These are phyloP conservation scores for Varecia variegata DNA, from an alignment of 2,797 vertebrate genomes.

Conservation along the genomic window DNA sequence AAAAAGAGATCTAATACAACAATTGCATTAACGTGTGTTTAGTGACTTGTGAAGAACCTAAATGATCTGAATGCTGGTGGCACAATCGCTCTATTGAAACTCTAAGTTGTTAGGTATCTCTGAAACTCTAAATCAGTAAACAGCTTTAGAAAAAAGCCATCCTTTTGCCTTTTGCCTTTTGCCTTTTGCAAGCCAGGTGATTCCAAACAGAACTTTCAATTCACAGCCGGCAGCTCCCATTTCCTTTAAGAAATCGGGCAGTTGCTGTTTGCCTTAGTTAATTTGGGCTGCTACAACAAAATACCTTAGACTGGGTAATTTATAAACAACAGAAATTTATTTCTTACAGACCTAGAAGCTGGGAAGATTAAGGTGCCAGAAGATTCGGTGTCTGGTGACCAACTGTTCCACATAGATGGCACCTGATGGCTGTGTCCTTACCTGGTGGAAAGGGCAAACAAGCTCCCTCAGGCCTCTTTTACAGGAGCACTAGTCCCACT, in stretches of 20 bases:
- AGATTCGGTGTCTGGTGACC: background rate
- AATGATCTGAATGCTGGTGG: background rate
- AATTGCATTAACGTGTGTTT: background rate
- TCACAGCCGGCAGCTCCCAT: background rate
- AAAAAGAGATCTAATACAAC: background rate
- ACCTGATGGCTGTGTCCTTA: background rate
- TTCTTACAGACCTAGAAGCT: background rate
- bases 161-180: background rate
- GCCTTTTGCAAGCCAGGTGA: background rate
- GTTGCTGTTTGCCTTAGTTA: background rate
- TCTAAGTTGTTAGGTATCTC: background rate
- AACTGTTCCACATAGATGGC: background rate
- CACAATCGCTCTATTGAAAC: background rate
- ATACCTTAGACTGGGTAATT: background rate
- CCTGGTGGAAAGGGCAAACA: background rate
- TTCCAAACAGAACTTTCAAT: conserved; percentile 3
- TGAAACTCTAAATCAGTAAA: background rate
- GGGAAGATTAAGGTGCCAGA: background rate
- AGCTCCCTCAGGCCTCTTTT: background rate
- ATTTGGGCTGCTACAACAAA: background rate
- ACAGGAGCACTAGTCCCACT: background rate
- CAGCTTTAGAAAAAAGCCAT: background rate
- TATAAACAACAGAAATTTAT: background rate
- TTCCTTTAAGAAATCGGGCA: background rate
- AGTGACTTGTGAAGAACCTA: background rate